Base-by-base conservation (phyloP, 2,797 vertebrate genomes). In the Poecile montanus region DNA sequence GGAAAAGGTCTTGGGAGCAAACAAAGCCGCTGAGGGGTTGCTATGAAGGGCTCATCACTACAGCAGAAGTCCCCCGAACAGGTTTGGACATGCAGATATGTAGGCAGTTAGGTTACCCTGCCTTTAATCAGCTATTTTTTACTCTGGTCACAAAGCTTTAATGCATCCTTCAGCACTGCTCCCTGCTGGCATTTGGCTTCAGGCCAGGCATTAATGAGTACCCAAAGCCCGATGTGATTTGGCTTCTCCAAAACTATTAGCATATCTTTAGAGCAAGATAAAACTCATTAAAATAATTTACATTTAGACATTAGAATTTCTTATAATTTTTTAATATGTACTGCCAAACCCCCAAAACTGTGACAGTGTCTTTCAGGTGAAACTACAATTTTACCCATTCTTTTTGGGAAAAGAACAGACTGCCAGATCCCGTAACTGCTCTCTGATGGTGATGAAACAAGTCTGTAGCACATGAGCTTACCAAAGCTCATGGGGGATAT, bases 241-340 rank as follows among this genome's bases (percentile, higher is more conserved):
- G 85, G 36, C 51, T 93, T 4, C 53, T 91, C 73, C 89, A 82
- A 53, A 63, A 68, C 73, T 75, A 94, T 95, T 95, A 91, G 66
- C 85, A 73, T 94, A 90, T 93, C 94, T 93, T 91, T 83, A 92
- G 85, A 88, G 89, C 66, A 90, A 91, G 85, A 86, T 91, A 85
- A 94, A 92, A 75, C 40, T 93, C 87, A 92, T 92, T 93, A 92
- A 93, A 91, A 61, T 80, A 21, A 84, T 88, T 91, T 94, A 66
- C 76, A 62, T 89, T 75, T 75, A 66, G 54, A 82, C 38, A 81
- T 93, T 91, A 78, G 58, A 73, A 91, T 84, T 78, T 70, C 40
- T 73, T 45, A 32, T 84, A 36, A 34, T 60, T 85, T 86, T 90
- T 63, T 53, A 66, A 53, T 84, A 36, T 19, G 40, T 58, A 11